A percentile compares a stretch with the other conserved stretches of the same genome.
Conservation (phyloP, 2,888 invertebrate genomes). For the Bedellia somnulentella region DNA sequence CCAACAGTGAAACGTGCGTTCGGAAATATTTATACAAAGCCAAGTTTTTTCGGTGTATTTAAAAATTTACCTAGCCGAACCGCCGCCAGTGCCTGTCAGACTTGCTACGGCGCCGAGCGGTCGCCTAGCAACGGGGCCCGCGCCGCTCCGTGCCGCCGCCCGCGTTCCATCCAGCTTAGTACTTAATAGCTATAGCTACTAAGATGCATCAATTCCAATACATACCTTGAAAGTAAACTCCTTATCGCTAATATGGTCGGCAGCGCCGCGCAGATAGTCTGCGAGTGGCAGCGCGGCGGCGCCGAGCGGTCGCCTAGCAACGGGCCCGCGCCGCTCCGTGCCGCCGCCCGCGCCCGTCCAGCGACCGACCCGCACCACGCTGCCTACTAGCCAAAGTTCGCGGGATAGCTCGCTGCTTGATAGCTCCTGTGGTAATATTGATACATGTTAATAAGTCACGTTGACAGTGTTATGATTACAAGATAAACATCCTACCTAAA, state of each 20-base stretch:
- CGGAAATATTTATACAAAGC: too few species aligned
- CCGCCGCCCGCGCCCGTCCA: slow-evolving; percentile 64
- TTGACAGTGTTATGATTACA: too few species aligned
- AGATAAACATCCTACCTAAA: too few species aligned
- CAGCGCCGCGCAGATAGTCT: slow-evolving; percentile 65
- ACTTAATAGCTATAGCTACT: too few species aligned
- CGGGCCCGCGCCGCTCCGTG: slow-evolving; percentile 37
- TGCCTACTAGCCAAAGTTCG: slow-evolving; percentile 86
- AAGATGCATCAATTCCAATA: too few species aligned
- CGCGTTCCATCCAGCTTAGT: slow-evolving; percentile 71
- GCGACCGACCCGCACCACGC: slow-evolving; percentile 86
- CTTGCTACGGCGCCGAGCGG: slow-evolving; percentile 91
- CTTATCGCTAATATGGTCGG: slow-evolving; percentile 67
- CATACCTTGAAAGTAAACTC: slow-evolving; percentile 79
- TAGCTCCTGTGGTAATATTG: slow-evolving; percentile 62
- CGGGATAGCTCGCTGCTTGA: slow-evolving; percentile 82
- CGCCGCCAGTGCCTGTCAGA: too few species aligned
- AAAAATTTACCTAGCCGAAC: too few species aligned
- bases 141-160: slow-evolving; percentile 33
- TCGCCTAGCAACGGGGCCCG: slow-evolving; percentile 64
- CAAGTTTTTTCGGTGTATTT: too few species aligned
- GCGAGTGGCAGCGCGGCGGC: slow-evolving; percentile 79
- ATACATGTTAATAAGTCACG: too few species aligned
- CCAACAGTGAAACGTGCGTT: too few species aligned
- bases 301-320: slow-evolving; percentile 80